Base-by-base conservation (phyloP, 35 echinoderm and acorn worm species). In the Chiridota heheva region DNA sequence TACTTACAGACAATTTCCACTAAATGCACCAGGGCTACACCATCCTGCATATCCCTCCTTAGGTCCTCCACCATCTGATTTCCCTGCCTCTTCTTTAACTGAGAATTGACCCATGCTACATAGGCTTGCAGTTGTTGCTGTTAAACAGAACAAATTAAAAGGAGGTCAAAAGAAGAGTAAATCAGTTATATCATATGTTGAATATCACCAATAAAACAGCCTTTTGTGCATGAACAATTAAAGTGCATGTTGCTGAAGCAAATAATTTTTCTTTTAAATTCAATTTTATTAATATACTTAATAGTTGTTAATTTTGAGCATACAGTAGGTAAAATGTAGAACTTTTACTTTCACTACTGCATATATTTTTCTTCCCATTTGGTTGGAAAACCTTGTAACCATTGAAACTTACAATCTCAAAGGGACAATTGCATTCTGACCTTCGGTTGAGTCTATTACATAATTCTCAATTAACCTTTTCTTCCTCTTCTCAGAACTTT, bases 91-190 rank as follows among this genome's bases (percentile, higher is more conserved):
- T 97, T 97, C 87, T 97, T 97, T 24, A 97, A 79, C 72, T 97
- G 93, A 17, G 93, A 97, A 66, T 96, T 96, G 18, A 96, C 93
- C 93, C 93, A 96, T 18, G 88, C 88, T 32, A 96, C 93, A 57
- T 96, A 96, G 4, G 93, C 93, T 72, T 96, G 87, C 44, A 96
- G 72, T 96, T 96, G 93, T 96, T 96, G 93, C 93, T 96, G 71
- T 48, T 73, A 46, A 27, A 63, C 1, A 63, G 20, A 80, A 81
- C 29, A 69, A 64, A 84, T 64, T 49, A 20, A 43, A 67, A 42
- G 38, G 67, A 20, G 17, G 18, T 1, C 13, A 1, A 42, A 72
- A 43, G 34, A 3, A 42, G 1, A 18, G 38, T 72, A 31, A 27
- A 18, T 32, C 16, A 66, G 31, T 18, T 4, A 15, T 24, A 27